Base-by-base conservation (phyloP, 2,113 vertebrate genomes). In the Ptyas mucosa region DNA sequence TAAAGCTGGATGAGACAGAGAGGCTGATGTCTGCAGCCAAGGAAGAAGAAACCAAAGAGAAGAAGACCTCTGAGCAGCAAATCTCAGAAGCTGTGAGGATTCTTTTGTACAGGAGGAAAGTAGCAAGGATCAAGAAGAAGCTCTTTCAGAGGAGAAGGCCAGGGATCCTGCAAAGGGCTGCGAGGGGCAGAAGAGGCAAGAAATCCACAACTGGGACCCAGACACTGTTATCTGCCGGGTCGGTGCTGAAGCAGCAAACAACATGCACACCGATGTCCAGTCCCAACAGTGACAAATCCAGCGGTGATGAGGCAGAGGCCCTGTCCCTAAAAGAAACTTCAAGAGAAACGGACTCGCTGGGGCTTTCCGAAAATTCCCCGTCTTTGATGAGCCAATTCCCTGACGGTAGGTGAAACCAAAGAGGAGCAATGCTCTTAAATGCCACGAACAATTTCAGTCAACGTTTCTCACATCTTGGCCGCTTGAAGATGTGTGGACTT, bases 71-170 rank as follows among this genome's bases (percentile, higher is more conserved):
- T 0, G 96, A 96, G 5, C 96, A 95, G 57, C 93, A 94, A 0
- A 96, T 97, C 0, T 85, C 91, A 0, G 96, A 97, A 23, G 92
- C 96, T 0, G 94, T 98, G 54, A 92, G 97, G 61, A 97, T 97
- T 43, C 94, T 98, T 97, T 75, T 98, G 10, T 98, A 97, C 0
- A 97, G 97, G n/a, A 96, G 95, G 89, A 97, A 95, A 0, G 96
- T 97, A 0, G 97, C 95, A 0, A 96, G 90, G 49, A 95, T 98
- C 86, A 98, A 98, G 93, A 97, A 95, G 89, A 97, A 86, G 39
- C 94, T 98, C 0, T 97, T 97, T 4, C 96, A 96, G 0, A 94
- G 96, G 20, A 96, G 94, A 75, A 94, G 95, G 2, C 93, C 94
- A 2, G 95, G 90, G 4, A 64, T 93, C 18, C 11, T 95, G 0